Evolutionary conservation across 1,140 invertebrate species (phyloP).

Genomic region (Drosophila equinoxialis): DNA sequence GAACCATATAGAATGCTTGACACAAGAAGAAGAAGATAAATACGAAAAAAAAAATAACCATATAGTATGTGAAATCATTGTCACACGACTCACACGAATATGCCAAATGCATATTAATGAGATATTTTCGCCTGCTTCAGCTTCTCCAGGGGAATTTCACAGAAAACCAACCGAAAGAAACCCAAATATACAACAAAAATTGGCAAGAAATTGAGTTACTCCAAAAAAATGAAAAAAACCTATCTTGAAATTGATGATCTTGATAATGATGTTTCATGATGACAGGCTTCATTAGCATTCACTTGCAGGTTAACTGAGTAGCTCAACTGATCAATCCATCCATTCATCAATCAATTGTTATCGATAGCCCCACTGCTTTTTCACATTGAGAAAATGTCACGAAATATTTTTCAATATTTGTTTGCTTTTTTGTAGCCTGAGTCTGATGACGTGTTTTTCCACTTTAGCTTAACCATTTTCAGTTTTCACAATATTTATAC

Average conservation of each 20-base stretch:
- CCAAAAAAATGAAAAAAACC: background rate
- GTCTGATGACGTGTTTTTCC: constrained; percentile 53
- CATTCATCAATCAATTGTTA: constrained; percentile 42
- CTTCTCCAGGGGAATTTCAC: constrained; percentile 52
- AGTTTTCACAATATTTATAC: constrained; percentile 18
- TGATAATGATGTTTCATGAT: constrained; percentile 6
- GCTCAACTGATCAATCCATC: constrained; percentile 22
- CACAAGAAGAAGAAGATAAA: background rate
- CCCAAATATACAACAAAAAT: constrained; percentile 12
- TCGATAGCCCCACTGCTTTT: constrained; percentile 37
- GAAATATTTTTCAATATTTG: constrained; percentile 30
- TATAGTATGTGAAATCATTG: constrained; percentile 58
- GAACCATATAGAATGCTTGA: constrained; percentile 69
- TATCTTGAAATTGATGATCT: constrained; percentile 30
- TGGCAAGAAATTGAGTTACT: constrained; percentile 41
- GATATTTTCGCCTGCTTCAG: constrained; percentile 2
- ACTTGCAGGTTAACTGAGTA: constrained; percentile 5
- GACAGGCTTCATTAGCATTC: constrained; percentile 43
- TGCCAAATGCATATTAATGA: constrained; percentile 60
- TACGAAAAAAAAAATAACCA: constrained; percentile 20
- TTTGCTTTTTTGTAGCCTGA: background rate
- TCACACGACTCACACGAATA: constrained; percentile 55
- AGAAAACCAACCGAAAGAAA: constrained; percentile 23
- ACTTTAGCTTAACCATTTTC: constrained; percentile 12
- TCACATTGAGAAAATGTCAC: constrained; percentile 56